Conservation (phyloP, 2,113 vertebrate species). For the Gymnogyps californianus region DNA sequence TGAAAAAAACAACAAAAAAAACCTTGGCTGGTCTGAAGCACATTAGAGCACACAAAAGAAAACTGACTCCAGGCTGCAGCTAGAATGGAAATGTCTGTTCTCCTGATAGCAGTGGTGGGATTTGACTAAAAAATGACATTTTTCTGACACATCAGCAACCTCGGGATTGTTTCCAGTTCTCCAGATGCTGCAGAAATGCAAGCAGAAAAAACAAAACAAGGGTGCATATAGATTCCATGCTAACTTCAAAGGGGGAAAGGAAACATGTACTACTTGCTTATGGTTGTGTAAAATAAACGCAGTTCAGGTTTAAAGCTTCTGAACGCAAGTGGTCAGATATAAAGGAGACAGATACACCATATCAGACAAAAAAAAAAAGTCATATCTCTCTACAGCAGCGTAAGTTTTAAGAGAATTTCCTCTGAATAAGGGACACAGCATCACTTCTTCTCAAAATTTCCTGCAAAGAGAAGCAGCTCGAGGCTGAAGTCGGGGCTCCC, state of each 20-base stretch:
- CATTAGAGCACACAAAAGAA: neutral
- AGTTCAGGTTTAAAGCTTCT: neutral
- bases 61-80: neutral
- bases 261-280: neutral
- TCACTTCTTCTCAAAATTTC: neutral
- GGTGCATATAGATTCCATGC: neutral
- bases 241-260: neutral
- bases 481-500: neutral
- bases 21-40: neutral
- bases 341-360: neutral
- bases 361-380: neutral
- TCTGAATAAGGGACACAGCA: neutral
- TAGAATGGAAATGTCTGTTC: neutral
- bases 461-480: neutral
- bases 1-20: neutral
- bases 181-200: neutral
- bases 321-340: neutral
- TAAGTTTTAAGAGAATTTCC: neutral
- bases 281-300: neutral
- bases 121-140: neutral
- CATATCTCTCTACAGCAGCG: neutral
- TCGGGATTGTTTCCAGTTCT: neutral
- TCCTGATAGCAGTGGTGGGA: neutral
- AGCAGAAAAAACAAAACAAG: neutral
- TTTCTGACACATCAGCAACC: neutral